Base-by-base conservation (phyloP, 2,888 invertebrate genomes). In the Plebejus argus region DNA sequence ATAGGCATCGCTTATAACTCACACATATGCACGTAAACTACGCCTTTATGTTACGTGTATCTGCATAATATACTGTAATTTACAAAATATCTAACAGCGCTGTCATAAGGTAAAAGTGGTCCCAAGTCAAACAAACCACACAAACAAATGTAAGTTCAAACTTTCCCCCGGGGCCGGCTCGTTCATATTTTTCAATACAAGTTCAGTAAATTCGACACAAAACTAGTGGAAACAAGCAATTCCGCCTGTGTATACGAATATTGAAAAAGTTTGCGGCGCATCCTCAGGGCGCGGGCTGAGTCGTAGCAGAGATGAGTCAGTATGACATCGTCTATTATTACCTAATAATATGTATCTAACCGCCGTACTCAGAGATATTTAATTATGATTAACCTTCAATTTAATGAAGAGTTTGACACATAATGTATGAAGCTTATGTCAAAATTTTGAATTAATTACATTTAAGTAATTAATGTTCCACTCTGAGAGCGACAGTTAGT, bases 231-330 rank as follows among this genome's bases (percentile, higher is more conserved):
- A 53, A 74, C 74, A 74, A 49, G 71, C 77, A 53, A 77, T 71
- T 56, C 35, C 20, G 70, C 35, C 33, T 39, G 56, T 56, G 77
- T 71, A 70, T 76, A 76, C 70, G 53, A 76, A 76, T 76, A 77
- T 77, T 77, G 77, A 77, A 77, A 77, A 77, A 77, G 77, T 77
- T 77, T 56, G 70, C 35, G 70, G 76, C 35, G 70, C 33, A 74
- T 74, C 74, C 74, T 74, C 49, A 15, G 28, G 74, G 74, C 49
- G 15, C 18, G 23, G 12, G 18, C 71, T 4, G 61, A 3, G 23
- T 10, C 61, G 12, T 61, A 61, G 61, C 3, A 4, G 61, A 12
- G 10, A 23, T 3, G 61, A 66, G 28, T 18, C 28, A 66, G 66
- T 66, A 66, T 18, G 28, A 12, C 39, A 28, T 28, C 1, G 28